Evolutionary conservation across 35 echinoderm and acorn worm species (phyloP).

Genomic region (Heliocidaris tuberculata): DNA sequence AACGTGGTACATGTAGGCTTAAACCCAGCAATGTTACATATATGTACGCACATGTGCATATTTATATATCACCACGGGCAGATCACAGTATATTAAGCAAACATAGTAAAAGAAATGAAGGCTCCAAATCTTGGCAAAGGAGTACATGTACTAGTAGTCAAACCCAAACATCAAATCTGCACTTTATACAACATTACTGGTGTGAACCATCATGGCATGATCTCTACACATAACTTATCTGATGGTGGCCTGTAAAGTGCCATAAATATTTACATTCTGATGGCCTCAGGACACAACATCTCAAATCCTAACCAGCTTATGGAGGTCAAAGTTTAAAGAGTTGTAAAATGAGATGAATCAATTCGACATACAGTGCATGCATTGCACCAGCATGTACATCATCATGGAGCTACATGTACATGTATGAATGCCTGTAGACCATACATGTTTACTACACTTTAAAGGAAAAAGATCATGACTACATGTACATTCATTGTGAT

Average conservation of each 20-base stretch:
- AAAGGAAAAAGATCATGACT: not conserved
- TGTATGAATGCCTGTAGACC: not conserved
- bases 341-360: not conserved
- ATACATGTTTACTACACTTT: not conserved
- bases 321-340: not conserved
- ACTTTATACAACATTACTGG: not conserved
- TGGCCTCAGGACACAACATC: not conserved
- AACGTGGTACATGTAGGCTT: no score
- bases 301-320: not conserved
- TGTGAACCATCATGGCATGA: not conserved
- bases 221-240: not conserved
- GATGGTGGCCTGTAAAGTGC: not conserved
- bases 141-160: not conserved
- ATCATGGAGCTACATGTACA: not conserved
- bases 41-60: no score
- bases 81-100: no score
- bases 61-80: no score
- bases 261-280: conserved; percentile 13
- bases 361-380: no score
- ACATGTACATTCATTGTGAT: not conserved
- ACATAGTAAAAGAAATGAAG: no score
- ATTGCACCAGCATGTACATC: no score
- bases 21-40: no score
- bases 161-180: not conserved
- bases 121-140: not conserved